These are phyloP conservation scores for Artemia franciscana DNA, from an alignment of 1,140 invertebrate species.

Conservation along the genomic window DNA sequence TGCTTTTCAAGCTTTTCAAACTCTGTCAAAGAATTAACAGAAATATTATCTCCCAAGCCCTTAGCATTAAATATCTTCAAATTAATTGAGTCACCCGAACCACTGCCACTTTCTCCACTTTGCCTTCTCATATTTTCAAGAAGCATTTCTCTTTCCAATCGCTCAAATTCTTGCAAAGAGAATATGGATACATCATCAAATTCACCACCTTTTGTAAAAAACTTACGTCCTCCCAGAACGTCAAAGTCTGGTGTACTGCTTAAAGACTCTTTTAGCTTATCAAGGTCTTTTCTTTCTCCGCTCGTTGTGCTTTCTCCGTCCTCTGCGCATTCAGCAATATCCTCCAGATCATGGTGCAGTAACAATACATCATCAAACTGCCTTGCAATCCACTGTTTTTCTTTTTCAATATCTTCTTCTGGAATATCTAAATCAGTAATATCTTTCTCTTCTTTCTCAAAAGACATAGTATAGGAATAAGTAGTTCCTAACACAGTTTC, in stretches of 20 bases:
- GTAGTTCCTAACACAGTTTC: neutral
- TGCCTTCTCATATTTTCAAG: slow-evolving; percentile 17
- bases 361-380: slow-evolving; percentile 39
- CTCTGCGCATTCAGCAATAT: slow-evolving; percentile 47
- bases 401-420: slow-evolving; percentile 34
- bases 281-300: slow-evolving; percentile 54
- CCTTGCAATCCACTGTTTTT: slow-evolving; percentile 69
- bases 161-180: slow-evolving; percentile 81
- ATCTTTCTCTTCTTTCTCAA: slow-evolving; percentile 13
- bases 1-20: slow-evolving; percentile 78
- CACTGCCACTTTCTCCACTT: slow-evolving; percentile 14
- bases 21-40: slow-evolving; percentile 73
- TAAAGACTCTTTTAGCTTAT: slow-evolving; percentile 50
- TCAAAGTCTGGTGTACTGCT: slow-evolving; percentile 64
- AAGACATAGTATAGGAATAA: slow-evolving; percentile 12
- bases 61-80: slow-evolving; percentile 36
- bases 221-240: slow-evolving; percentile 45
- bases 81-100: slow-evolving; percentile 19
- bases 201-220: slow-evolving; percentile 49
- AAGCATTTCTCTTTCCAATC: slow-evolving; percentile 51
- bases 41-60: slow-evolving; percentile 62
- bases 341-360: slow-evolving; percentile 37
- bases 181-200: slow-evolving; percentile 74
- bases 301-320: slow-evolving; percentile 46
- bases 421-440: slow-evolving; percentile 9